Evolutionary conservation across 2,888 invertebrate genomes (phyloP).

Genomic region (Dolichopus griseipennis): DNA sequence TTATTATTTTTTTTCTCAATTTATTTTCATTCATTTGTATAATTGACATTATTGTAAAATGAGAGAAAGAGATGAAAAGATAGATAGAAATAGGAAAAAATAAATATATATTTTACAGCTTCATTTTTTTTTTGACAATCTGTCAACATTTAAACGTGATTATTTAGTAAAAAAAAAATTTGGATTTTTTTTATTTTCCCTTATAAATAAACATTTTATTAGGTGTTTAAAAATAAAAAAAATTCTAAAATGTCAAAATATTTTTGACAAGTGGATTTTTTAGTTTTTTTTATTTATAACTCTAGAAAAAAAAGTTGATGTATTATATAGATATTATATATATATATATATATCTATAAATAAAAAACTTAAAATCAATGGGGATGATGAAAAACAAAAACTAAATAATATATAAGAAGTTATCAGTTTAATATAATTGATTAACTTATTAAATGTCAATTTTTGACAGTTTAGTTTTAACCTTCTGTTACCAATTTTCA

Average conservation of each 20-base stretch:
- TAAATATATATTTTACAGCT: neutral
- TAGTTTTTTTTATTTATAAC: no score
- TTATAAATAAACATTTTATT: conserved; percentile 2
- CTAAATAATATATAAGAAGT: neutral
- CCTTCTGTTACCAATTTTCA: no score
- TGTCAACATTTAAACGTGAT: neutral
- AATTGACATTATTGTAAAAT: no score
- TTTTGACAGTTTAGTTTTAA: neutral
- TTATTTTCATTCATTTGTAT: no score
- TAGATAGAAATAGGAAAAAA: neutral
- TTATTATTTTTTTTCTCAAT: no score
- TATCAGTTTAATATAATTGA: neutral
- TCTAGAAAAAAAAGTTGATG: neutral
- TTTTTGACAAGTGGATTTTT: conserved; percentile 2
- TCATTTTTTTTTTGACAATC: neutral
- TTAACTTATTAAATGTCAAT: neutral
- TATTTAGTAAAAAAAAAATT: neutral
- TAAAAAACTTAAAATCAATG: neutral
- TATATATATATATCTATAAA: no score
- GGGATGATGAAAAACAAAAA: neutral
- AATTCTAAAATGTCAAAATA: neutral
- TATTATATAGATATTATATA: no score
- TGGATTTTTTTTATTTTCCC: no score
- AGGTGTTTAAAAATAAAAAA: neutral
- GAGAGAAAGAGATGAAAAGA: neutral